Base-by-base conservation (phyloP, 2,888 invertebrate genomes). In the Nemotelus nigrinus region DNA sequence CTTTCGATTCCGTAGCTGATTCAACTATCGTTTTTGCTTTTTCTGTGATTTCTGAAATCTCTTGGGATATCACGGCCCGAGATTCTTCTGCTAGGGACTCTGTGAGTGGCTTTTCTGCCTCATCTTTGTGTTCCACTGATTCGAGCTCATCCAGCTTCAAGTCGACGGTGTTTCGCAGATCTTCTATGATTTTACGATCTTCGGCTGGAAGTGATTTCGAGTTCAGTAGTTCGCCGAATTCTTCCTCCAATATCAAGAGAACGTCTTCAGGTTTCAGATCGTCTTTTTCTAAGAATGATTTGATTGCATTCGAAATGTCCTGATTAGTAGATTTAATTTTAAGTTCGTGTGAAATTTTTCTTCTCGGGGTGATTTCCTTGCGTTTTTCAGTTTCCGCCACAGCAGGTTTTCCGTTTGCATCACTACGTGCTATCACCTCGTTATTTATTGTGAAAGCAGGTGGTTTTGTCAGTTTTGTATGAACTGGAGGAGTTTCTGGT, bases 241-340 rank as follows among this genome's bases (percentile, higher is more conserved):
- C 80, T 7, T 78, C 76, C 71, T 80, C 79, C 5, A 80, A 45
- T 39, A 80, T 57, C 50, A 67, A 45, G 1, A 79, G 45, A 7
- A 80, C 55, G 57, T 75, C 77, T 71, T 79, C 57, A 10, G 80
- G 78, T 57, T 50, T 74, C 7, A 79, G 45, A 65, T 58, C 58
- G 57, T 67, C 65, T 6, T 67, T 78, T 3, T 75, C 74, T 7
- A 80, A 10, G 50, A 80, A 79, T 10, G 71, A 57, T 57, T 77
- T 79, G n/a, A 79, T 77, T 25, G 79, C 57, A 3, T 77, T 77
- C 6, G 79, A 78, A 25, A 80, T 78, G 25, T 80, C 78, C 44
- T 79, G 74, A 25, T 53, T 76, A 10, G 76, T n/a, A 2, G 65
- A 53, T 45, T 47, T 44, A 6, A 47, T 47, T 44, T 47, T 44